Evolutionary conservation across 2,113 vertebrate genomes (phyloP).

Genomic region (Muscicapa adusta): DNA sequence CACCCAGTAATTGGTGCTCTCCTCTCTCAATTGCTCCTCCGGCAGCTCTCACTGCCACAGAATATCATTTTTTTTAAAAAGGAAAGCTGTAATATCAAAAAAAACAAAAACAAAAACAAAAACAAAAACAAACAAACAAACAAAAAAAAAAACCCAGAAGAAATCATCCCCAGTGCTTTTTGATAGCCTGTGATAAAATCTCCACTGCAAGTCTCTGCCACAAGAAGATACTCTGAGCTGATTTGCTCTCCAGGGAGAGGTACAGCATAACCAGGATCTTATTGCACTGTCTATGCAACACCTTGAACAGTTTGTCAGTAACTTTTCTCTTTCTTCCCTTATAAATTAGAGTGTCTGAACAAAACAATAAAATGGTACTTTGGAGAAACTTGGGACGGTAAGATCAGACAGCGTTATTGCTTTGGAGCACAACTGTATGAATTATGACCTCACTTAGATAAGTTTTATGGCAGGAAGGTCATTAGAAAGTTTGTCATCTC

Average conservation of each 20-base stretch:
- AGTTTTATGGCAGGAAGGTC: conserved; percentile 46
- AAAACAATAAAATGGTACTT: conserved; percentile 3
- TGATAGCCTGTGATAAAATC: not conserved
- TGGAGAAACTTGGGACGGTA: conserved; percentile 4
- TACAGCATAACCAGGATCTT: rapidly evolving
- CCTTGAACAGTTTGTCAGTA: not conserved
- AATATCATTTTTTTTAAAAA: not conserved
- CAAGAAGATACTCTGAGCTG: not conserved
- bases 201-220: not conserved
- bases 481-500: conserved; percentile 32
- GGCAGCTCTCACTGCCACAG: not conserved
- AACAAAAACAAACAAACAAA: no score
- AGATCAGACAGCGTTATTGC: not conserved
- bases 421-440: conserved; percentile 9
- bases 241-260: not conserved
- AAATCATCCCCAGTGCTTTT: not conserved
- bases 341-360: not conserved
- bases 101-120: no score
- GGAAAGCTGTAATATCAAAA: not conserved
- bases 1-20: not conserved
- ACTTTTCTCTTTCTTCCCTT: not conserved
- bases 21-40: not conserved
- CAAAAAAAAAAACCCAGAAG: not conserved
- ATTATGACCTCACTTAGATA: conserved; percentile 11
- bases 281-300: not conserved